These are phyloP conservation scores for Chironomus riparius DNA, from an alignment of 2,888 invertebrate species.

Conservation along the genomic window DNA sequence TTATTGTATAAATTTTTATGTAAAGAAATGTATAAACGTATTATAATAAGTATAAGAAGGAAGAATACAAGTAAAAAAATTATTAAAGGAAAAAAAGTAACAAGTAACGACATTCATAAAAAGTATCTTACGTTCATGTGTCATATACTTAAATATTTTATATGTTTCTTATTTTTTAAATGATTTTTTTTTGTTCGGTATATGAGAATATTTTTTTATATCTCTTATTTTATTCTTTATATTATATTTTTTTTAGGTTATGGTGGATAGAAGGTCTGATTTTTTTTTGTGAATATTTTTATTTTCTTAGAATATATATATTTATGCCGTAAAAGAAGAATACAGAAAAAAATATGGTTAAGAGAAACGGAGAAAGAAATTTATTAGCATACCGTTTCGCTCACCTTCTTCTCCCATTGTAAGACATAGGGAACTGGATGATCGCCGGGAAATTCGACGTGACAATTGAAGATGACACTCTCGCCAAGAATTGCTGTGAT, in stretches of 20 bases:
- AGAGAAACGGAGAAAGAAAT: slow-evolving; percentile 47
- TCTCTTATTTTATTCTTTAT: neutral
- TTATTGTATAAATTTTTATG: too few species aligned
- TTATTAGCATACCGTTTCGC: slow-evolving; percentile 85
- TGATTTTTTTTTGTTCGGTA: slow-evolving; percentile 28
- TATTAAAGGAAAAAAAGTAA: neutral
- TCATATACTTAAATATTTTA: slow-evolving; percentile 1
- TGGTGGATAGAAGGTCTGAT: neutral
- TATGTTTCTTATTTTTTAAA: slow-evolving; percentile 29
- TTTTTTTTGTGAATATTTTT: slow-evolving; percentile 26
- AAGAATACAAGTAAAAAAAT: neutral
- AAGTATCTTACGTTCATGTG: slow-evolving; percentile 20
- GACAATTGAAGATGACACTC: slow-evolving; percentile 95
- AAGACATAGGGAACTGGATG: slow-evolving; percentile 95
- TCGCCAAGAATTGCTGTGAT: slow-evolving; percentile 96
- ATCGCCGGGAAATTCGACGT: slow-evolving; percentile 93
- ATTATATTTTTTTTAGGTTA: too few species aligned
- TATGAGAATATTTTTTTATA: slow-evolving; percentile 28
- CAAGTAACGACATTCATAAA: slow-evolving; percentile 5
- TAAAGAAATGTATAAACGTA: neutral
- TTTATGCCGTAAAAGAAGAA: slow-evolving; percentile 32
- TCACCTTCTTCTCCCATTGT: slow-evolving; percentile 99
- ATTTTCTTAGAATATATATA: slow-evolving; percentile 32
- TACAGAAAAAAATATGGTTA: slow-evolving; percentile 36
- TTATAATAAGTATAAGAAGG: neutral